phyloP scores from a whole-genome alignment of 2,113 vertebrate genomes.

The Canis aureus region DNA sequence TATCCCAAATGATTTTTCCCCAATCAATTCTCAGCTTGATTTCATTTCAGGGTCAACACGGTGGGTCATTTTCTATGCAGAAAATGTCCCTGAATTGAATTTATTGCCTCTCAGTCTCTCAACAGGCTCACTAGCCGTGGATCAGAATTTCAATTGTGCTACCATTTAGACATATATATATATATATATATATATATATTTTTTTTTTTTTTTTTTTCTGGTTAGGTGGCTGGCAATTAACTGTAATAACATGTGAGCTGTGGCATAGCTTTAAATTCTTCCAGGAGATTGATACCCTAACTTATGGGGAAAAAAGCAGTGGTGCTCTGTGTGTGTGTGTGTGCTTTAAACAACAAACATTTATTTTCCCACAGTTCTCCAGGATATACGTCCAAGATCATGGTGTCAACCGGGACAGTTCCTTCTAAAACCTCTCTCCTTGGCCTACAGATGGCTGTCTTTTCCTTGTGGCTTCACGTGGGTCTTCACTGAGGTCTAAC shows the following conservation, averaged over 20 bases:
- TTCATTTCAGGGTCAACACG: conserved; percentile 58
- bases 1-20: background rate
- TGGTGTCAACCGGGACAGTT: too few species aligned
- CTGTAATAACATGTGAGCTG: conserved; percentile 59
- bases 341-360: background rate
- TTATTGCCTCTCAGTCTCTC: conserved; percentile 70
- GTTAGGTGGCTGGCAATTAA: conserved; percentile 72
- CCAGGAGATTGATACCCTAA: conserved; percentile 57
- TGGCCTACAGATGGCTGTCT: background rate
- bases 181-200: background rate
- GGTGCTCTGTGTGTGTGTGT: background rate
- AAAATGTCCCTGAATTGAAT: conserved; percentile 59
- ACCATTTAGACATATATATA: conserved; percentile 29
- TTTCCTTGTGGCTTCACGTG: background rate
- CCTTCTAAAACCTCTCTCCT: background rate
- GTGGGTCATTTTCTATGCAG: conserved; percentile 61
- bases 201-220: background rate
- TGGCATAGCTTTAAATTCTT: conserved; percentile 62
- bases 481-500: background rate
- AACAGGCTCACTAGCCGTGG: conserved; percentile 32
- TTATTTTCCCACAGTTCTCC: background rate
- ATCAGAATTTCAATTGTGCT: conserved; percentile 76
- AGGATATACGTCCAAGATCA: background rate
- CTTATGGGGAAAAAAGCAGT: conserved; percentile 5
- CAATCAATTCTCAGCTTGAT: conserved; percentile 68